Base-by-base conservation (phyloP, 64 coral and sea anemone species). In the Stichodactyla mertensii region DNA sequence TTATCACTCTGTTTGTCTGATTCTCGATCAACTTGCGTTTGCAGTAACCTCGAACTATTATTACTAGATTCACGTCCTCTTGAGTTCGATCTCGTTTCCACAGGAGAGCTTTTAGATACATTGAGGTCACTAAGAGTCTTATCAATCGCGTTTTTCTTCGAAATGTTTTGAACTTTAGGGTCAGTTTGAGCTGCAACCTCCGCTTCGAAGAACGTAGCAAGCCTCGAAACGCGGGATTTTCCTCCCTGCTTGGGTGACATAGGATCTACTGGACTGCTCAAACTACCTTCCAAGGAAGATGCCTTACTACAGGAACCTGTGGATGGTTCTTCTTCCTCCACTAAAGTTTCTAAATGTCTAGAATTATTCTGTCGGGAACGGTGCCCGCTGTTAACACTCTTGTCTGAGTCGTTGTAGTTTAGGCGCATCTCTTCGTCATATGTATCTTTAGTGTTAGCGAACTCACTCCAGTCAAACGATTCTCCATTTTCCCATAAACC, bases 291-390 rank as follows among this genome's bases (percentile, higher is more conserved):
- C 11, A 77, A 69, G 6, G 90, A 87, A 12, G 84, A 87, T 11
- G 86, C 56, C 51, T 28, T 83, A 83, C 86, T 83, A 77, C 45
- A 64, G 57, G 59, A 59, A 83, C 74, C 86, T 15, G 80, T 60
- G 1, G 79, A 82, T 26, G 86, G 20, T 54, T 92, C 90, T 55
- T 92, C 90, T 77, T 87, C 90, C 84, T 92, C 90, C 15, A 83
- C 77, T 14, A 92, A 26, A 20, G 90, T 87, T 66, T 92, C 90
- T 57, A 92, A 77, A 23, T 82, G 83, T 13, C 90, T 71, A 22
- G 85, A 69, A 52, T 52, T 86, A 52, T 77, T 74, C 23, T 78
- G 61, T 6, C 61, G 84, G 6, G 55, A 16, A 10, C 55, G 52
- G 27, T 85, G 53, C 0, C 51, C 55, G 27, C 54, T 45, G 36